phyloP scores from a whole-genome alignment of 2,113 vertebrate species.

The Octodon degus region DNA sequence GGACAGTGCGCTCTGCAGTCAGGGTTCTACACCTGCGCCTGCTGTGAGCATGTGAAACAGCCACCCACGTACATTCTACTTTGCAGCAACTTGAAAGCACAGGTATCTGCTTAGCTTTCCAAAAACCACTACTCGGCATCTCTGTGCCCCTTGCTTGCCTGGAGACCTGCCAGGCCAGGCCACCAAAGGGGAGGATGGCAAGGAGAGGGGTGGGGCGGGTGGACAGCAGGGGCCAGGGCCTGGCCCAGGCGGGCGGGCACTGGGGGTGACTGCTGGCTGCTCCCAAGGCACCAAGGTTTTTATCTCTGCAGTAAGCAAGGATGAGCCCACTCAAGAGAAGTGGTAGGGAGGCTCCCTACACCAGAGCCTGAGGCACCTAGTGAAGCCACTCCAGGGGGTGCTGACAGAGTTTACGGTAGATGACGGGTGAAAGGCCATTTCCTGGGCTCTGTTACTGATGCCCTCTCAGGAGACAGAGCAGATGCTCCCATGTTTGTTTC shows the following conservation, averaged over 20 bases:
- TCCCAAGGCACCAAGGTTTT: too few species aligned
- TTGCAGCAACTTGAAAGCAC: neutral
- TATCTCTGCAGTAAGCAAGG: neutral
- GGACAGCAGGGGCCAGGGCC: neutral
- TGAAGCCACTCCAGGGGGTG: neutral
- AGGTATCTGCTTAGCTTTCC: neutral
- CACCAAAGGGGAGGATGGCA: fast-evolving
- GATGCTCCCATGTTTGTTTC: neutral
- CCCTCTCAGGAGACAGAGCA: neutral
- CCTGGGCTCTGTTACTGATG: neutral
- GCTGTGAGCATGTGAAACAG: neutral
- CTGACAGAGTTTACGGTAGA: neutral
- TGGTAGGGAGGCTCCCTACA: neutral
- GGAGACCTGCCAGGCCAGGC: fast-evolving
- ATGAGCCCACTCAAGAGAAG: neutral
- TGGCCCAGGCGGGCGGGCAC: neutral
- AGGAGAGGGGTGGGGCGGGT: too few species aligned
- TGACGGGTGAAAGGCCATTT: neutral
- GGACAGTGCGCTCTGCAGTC: neutral
- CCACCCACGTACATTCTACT: neutral
- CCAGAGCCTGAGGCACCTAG: neutral
- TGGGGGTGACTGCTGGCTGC: neutral
- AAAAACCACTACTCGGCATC: neutral
- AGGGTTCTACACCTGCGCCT: neutral
- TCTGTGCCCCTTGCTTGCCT: too few species aligned